Evolutionary conservation across 23 tunicate species (phyloP).

Genomic region (Trididemnum nubilum): DNA sequence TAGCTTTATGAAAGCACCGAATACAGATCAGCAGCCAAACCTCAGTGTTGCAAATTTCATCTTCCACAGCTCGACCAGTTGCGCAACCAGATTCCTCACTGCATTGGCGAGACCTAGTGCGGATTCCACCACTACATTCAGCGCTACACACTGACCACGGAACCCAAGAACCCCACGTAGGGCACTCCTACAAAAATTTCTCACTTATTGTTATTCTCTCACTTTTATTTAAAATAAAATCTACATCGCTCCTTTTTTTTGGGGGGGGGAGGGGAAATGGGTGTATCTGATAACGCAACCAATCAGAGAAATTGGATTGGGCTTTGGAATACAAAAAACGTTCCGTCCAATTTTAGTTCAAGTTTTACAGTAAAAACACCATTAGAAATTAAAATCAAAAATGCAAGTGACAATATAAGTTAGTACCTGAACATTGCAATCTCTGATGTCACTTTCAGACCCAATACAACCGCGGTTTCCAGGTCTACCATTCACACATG

Average conservation of each 20-base stretch:
- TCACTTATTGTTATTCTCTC: no score
- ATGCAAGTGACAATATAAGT: no score
- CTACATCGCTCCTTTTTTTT: no score
- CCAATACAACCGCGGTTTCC: constrained; percentile 67
- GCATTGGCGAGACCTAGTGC: constrained; percentile 45
- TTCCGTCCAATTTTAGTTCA: no score
- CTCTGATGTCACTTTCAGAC: neutral
- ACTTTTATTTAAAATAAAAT: no score
- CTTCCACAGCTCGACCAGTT: constrained; percentile 26
- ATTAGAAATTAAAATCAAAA: no score
- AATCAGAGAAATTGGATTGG: no score
- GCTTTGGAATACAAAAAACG: no score
- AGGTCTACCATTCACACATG: constrained; percentile 66
- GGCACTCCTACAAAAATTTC: constrained; percentile 48
- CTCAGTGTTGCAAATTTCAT: constrained; percentile 26
- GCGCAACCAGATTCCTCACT: constrained; percentile 56
- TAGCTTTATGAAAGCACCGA: no score
- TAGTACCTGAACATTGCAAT: constrained; percentile 44
- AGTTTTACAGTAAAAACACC: no score
- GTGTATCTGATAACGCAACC: no score
- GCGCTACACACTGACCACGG: constrained; percentile 59
- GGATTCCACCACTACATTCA: constrained; percentile 67
- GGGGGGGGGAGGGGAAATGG: no score
- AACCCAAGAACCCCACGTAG: constrained; percentile 65
- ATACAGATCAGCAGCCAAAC: neutral